Conservation (phyloP, 2,888 invertebrate species). For the Tenthredo scrophulariae region DNA sequence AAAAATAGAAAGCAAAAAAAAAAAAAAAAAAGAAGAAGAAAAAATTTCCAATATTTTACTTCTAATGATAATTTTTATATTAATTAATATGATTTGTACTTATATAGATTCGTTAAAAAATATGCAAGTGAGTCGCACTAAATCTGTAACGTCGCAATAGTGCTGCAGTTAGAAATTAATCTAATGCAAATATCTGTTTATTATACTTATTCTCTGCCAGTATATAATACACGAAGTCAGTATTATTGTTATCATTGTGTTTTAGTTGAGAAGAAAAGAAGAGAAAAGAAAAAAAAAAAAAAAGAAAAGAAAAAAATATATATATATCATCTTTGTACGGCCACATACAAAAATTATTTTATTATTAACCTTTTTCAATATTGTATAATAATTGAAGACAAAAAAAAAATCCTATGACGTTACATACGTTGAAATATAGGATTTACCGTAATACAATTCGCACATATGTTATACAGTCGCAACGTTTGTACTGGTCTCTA, state of each 20-base stretch:
- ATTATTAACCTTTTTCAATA: conserved; percentile 22
- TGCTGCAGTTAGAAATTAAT: neutral
- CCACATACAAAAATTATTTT: neutral
- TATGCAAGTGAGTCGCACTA: conserved; percentile 46
- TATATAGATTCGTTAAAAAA: neutral
- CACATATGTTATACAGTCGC: neutral
- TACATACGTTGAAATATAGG: neutral
- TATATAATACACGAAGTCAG: conserved; percentile 45
- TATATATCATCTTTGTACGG: conserved; percentile 51
- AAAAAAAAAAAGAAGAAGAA: neutral
- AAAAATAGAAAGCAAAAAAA: no score
- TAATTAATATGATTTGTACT: neutral
- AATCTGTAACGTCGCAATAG: conserved; percentile 38
- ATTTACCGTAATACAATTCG: neutral
- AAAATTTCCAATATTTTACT: neutral
- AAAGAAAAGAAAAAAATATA: neutral
- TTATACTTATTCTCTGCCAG: conserved; percentile 28
- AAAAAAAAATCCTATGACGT: neutral
- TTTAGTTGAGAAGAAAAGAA: conserved; percentile 29
- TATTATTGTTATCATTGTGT: conserved; percentile 48
- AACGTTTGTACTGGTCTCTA: neutral
- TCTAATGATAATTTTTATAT: neutral
- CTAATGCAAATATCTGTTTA: conserved; percentile 14
- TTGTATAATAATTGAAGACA: neutral
- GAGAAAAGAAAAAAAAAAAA: neutral